A percentile compares a stretch with the other conserved stretches of the same genome.
Evolutionary conservation across 1,140 invertebrate species (phyloP).

Genomic region (Calycopis cecrops): DNA sequence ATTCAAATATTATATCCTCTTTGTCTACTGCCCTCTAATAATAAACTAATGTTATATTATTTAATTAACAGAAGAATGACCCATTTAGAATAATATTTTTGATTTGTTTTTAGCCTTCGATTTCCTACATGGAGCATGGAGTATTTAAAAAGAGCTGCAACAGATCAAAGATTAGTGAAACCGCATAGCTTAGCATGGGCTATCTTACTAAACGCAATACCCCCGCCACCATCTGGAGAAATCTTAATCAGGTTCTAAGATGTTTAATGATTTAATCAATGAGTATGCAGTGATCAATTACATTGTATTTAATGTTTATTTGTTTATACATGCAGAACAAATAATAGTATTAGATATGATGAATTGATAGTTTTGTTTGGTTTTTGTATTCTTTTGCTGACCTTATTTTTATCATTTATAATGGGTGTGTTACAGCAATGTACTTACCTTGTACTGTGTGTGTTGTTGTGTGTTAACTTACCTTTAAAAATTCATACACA

Average conservation of each 20-base stretch:
- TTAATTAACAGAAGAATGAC: neutral
- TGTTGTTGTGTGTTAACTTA: too few relatives aligned
- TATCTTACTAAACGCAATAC: conserved; percentile 51
- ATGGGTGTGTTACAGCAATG: too few relatives aligned
- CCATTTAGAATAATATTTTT: neutral
- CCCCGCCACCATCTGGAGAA: conserved; percentile 45
- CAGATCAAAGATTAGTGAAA: conserved; percentile 41
- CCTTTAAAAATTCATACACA: too few relatives aligned
- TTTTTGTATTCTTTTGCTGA: too few relatives aligned
- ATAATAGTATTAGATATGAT: neutral
- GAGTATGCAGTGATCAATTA: too few relatives aligned
- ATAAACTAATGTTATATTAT: too few relatives aligned
- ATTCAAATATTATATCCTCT: too few relatives aligned
- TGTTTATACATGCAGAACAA: neutral
- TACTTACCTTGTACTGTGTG: too few relatives aligned
- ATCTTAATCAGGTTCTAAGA: conserved; percentile 43
- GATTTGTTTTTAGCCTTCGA: conserved; percentile 36
- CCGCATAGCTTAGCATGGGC: conserved; percentile 60
- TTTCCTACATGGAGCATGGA: conserved; percentile 56
- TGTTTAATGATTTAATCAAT: neutral
- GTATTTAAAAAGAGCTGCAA: conserved; percentile 40
- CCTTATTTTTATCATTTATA: too few relatives aligned
- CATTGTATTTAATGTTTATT: conserved; percentile 5
- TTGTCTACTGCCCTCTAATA: too few relatives aligned
- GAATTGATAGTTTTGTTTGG: neutral